A percentile compares a stretch with the other conserved stretches of the same genome.
These are phyloP conservation scores for Apoda limacodes DNA, from an alignment of 2,888 invertebrate species.

Conservation along the genomic window DNA sequence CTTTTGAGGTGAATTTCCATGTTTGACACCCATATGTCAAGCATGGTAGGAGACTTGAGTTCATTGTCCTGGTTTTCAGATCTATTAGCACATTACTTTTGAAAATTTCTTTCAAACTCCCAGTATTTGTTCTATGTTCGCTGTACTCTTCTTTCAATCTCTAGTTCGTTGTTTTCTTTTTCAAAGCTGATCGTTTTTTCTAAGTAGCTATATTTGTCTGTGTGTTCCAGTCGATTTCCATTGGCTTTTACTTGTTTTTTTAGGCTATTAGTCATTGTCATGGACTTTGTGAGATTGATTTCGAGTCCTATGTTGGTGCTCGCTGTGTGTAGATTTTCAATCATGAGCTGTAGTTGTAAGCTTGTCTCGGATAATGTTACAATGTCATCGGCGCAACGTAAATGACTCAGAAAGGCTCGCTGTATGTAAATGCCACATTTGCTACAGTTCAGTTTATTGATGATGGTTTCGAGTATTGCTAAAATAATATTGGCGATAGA, in stretches of 20 bases:
- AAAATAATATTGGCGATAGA: too few species aligned
- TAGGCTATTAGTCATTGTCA: neutral
- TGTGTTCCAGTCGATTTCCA: slow-evolving; percentile 4
- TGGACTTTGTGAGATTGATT: neutral
- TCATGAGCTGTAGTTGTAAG: neutral
- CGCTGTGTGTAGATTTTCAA: neutral
- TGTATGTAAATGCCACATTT: too few species aligned
- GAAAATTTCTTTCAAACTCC: slow-evolving; percentile 7
- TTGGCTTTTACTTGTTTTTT: slow-evolving; percentile 3
- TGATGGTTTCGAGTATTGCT: too few species aligned
- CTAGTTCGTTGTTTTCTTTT: slow-evolving; percentile 4
- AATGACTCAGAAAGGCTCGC: too few species aligned
- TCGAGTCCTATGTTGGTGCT: neutral
- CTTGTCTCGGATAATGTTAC: neutral
- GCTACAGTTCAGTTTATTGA: too few species aligned
- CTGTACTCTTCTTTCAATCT: slow-evolving; percentile 6
- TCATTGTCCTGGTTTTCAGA: slow-evolving; percentile 3
- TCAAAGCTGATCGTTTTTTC: slow-evolving; percentile 8
- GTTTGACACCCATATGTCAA: too few species aligned
- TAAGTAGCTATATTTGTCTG: slow-evolving; percentile 6
- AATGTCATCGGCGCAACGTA: slow-evolving; percentile 1
- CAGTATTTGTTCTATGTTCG: slow-evolving; percentile 6
- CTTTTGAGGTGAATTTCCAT: slow-evolving; percentile 5
- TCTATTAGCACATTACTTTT: slow-evolving; percentile 4
- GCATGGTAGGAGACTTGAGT: too few species aligned